phyloP scores from a whole-genome alignment of 2,113 vertebrate species.

The Mixornis gularis region DNA sequence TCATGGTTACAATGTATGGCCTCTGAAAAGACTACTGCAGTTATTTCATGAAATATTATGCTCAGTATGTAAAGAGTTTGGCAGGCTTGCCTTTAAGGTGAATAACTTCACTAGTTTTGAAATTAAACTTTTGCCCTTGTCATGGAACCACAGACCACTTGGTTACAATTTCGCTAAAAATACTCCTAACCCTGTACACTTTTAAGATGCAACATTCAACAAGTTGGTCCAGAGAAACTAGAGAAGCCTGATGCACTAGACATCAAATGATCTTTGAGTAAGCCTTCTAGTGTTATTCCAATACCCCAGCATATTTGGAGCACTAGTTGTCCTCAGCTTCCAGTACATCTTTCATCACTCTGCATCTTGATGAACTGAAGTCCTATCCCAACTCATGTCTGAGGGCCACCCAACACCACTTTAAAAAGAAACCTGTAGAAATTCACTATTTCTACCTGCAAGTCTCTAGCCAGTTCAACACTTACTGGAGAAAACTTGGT shows the following conservation, averaged over 20 bases:
- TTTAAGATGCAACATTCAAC: background rate
- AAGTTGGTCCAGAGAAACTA: background rate
- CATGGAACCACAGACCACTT: background rate
- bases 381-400: background rate
- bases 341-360: background rate
- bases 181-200: background rate
- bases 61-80: background rate
- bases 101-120: background rate
- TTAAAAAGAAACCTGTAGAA: background rate
- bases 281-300: background rate
- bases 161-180: background rate
- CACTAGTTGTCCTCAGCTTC: background rate
- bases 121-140: background rate
- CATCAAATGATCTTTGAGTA: background rate
- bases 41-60: background rate
- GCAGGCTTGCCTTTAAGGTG: background rate
- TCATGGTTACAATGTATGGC: background rate
- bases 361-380: background rate
- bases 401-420: background rate
- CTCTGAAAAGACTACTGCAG: background rate
- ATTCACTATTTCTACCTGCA: background rate
- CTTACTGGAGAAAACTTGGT: background rate
- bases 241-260: background rate
- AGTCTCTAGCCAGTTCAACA: background rate
- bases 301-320: background rate